phyloP scores from a whole-genome alignment of 1,140 invertebrate species.

The Manduca sexta region DNA sequence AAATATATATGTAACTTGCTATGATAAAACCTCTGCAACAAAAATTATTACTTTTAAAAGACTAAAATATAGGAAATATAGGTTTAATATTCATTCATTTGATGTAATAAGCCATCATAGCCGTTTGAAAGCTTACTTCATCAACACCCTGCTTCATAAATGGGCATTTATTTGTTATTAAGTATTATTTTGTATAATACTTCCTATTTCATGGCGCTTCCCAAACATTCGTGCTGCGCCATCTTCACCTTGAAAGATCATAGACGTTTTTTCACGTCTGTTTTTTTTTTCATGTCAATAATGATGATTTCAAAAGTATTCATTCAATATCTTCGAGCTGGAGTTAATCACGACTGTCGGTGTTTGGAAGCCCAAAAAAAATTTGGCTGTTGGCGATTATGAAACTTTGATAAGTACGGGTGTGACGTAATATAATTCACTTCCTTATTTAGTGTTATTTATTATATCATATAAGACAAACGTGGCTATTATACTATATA shows the following conservation, averaged over 20 bases:
- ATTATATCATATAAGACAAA: too few relatives aligned
- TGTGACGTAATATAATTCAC: slow-evolving; percentile 37
- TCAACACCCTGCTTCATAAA: too few relatives aligned
- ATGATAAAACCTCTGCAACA: too few relatives aligned
- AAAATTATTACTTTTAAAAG: too few relatives aligned
- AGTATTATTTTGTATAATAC: slow-evolving; percentile 8
- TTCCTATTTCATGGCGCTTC: slow-evolving; percentile 53
- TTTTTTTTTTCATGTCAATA: slow-evolving; percentile 48
- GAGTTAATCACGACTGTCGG: slow-evolving; percentile 49
- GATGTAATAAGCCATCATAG: too few relatives aligned
- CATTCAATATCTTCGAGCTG: slow-evolving; percentile 50
- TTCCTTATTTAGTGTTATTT: slow-evolving; percentile 26
- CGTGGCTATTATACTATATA: too few relatives aligned
- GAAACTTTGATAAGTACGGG: slow-evolving; percentile 38
- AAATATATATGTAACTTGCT: too few relatives aligned
- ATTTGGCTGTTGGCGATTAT: slow-evolving; percentile 35
- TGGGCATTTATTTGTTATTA: too few relatives aligned
- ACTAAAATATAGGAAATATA: too few relatives aligned
- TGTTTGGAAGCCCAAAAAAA: slow-evolving; percentile 33
- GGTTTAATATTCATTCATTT: too few relatives aligned
- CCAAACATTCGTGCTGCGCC: slow-evolving; percentile 46
- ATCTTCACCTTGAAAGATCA: slow-evolving; percentile 59
- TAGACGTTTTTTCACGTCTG: slow-evolving; percentile 40
- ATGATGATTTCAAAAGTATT: slow-evolving; percentile 58
- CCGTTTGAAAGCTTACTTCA: too few relatives aligned